These are phyloP conservation scores for Betta splendens DNA, from an alignment of 2,797 vertebrate genomes.

Conservation along the genomic window DNA sequence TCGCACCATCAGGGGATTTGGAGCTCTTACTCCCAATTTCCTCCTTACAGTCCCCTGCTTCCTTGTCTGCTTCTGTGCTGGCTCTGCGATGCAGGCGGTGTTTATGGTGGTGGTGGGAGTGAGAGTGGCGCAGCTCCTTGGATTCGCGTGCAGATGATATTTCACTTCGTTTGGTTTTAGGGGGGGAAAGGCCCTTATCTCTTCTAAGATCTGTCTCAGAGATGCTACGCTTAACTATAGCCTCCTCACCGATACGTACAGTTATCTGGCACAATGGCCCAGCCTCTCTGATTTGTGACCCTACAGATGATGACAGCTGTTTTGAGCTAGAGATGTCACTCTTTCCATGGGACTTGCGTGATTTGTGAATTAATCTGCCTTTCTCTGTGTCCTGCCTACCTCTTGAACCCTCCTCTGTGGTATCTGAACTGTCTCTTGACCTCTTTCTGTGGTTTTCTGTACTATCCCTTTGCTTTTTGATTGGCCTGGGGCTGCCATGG, in stretches of 20 bases:
- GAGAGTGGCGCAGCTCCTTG: conserved; percentile 73
- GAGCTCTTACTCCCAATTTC: conserved; percentile 66
- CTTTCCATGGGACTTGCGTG: conserved; percentile 79
- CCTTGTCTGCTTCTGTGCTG: conserved; percentile 56
- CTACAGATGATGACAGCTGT: conserved; percentile 73
- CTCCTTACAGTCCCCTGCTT: conserved; percentile 50
- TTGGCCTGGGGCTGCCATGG: conserved; percentile 65
- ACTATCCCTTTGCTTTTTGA: conserved; percentile 78
- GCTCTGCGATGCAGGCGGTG: conserved; percentile 72
- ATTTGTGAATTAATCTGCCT: conserved; percentile 75
- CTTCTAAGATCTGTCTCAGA: conserved; percentile 89
- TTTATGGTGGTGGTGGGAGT: conserved; percentile 80
- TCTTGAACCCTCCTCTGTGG: conserved; percentile 63
- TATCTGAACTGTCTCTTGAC: conserved; percentile 69
- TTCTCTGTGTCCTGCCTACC: conserved; percentile 68
- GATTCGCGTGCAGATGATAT: conserved; percentile 57
- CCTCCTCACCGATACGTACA: conserved; percentile 91
- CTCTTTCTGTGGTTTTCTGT: conserved; percentile 72
- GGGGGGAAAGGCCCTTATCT: conserved; percentile 82
- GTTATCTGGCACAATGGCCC: conserved; percentile 93
- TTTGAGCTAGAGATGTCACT: conserved; percentile 81
- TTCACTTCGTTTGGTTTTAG: conserved; percentile 78
- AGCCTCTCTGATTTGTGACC: conserved; percentile 77
- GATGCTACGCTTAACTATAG: conserved; percentile 92
- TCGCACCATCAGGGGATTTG: conserved; percentile 71